These are phyloP conservation scores for Pedetes capensis DNA, from an alignment of 2,113 vertebrate species.

Conservation along the genomic window DNA sequence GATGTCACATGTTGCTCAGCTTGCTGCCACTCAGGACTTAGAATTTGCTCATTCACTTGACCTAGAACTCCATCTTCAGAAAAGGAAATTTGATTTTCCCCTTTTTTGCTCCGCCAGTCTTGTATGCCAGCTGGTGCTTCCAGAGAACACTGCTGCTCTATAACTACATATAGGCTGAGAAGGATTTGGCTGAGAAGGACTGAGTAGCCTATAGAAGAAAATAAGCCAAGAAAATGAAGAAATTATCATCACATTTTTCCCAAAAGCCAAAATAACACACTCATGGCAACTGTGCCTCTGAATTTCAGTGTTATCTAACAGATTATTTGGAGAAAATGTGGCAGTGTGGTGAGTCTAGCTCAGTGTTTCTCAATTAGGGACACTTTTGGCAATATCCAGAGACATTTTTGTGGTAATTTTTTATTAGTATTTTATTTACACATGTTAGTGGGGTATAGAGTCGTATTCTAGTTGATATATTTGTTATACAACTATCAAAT, in stretches of 20 bases:
- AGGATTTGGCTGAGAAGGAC: not conserved
- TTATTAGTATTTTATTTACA: no score
- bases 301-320: not conserved
- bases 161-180: not conserved
- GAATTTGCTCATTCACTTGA: not conserved
- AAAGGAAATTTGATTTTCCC: not conserved
- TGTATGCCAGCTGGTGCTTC: no score
- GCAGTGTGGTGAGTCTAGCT: not conserved
- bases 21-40: no score
- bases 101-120: not conserved
- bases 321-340: not conserved
- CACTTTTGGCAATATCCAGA: no score
- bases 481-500: no score
- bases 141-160: not conserved
- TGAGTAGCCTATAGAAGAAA: no score
- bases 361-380: not conserved
- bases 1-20: not conserved
- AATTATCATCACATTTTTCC: no score
- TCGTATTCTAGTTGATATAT: no score
- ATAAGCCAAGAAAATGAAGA: not conserved
- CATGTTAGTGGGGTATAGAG: no score
- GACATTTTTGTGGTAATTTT: no score
- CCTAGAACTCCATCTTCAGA: not conserved
- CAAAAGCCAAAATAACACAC: no score
- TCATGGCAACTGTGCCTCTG: not conserved